These are phyloP conservation scores for Tortrix viridana DNA, from an alignment of 2,888 invertebrate species.

Conservation along the genomic window DNA sequence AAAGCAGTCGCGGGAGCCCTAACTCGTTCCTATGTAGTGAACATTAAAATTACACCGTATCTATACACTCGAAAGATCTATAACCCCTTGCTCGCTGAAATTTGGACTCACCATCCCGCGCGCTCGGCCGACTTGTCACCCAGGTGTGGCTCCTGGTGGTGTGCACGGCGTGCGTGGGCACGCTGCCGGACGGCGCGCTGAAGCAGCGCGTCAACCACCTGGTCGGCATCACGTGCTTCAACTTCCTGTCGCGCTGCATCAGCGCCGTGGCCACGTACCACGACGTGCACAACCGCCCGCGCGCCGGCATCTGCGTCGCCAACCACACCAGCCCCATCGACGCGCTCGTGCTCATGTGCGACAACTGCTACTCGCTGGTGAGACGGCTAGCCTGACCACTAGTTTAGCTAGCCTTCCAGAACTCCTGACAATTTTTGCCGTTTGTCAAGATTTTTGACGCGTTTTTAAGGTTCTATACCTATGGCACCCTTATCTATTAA, in stretches of 20 bases:
- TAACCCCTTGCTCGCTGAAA: not conserved
- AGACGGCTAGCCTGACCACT: too few species aligned
- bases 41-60: too few species aligned
- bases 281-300: conserved; percentile 93
- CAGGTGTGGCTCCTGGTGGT: conserved; percentile 94
- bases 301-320: conserved; percentile 96
- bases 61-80: too few species aligned
- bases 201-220: conserved; percentile 92
- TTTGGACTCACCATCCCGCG: not conserved
- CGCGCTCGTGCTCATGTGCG: conserved; percentile 97
- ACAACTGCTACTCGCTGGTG: conserved; percentile 88
- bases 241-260: conserved; percentile 95
- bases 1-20: too few species aligned
- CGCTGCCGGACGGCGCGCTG: conserved; percentile 89
- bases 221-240: conserved; percentile 95
- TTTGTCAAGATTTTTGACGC: too few species aligned
- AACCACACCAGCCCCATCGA: conserved; percentile 99
- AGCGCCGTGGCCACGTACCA: conserved; percentile 95
- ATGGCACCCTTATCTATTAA: too few species aligned
- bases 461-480: too few species aligned
- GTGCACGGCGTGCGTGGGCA: conserved; percentile 94
- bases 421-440: too few species aligned
- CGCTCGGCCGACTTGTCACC: not conserved
- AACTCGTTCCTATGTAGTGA: too few species aligned
- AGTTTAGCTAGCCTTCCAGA: too few species aligned